Percentiles rank a stretch among this genome's conserved stretches.
These are phyloP conservation scores for Philhelius pedissequus DNA, from an alignment of 2,888 invertebrate genomes.

Conservation along the genomic window DNA sequence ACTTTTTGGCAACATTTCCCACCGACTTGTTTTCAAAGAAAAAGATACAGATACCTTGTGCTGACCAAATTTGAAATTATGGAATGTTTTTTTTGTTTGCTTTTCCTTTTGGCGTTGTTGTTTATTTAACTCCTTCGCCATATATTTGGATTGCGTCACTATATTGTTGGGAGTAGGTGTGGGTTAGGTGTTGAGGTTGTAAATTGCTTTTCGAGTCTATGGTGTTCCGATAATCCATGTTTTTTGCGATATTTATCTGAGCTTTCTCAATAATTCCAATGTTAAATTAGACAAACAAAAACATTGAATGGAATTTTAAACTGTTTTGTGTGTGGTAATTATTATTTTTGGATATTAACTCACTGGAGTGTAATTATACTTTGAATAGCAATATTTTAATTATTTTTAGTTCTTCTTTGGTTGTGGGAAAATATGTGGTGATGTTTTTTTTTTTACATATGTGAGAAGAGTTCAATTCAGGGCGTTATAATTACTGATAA, in stretches of 20 bases:
- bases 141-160: slow-evolving; percentile 55
- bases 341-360: slow-evolving; percentile 1
- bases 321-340: slow-evolving; percentile 23
- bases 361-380: not conserved
- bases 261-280: not conserved
- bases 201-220: slow-evolving; percentile 25
- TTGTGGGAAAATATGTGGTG: not conserved
- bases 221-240: slow-evolving; percentile 8
- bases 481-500: too few species aligned
- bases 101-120: not conserved
- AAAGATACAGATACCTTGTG: slow-evolving; percentile 17
- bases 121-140: slow-evolving; percentile 15
- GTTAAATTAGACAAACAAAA: too few species aligned
- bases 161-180: slow-evolving; percentile 38
- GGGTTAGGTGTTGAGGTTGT: slow-evolving; percentile 25
- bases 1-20: slow-evolving; percentile 50
- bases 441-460: not conserved
- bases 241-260: slow-evolving; percentile 22
- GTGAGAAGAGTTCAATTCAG: not conserved
- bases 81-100: not conserved
- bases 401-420: not conserved
- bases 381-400: not conserved
- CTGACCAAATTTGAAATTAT: slow-evolving; percentile 50
- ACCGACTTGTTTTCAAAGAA: slow-evolving; percentile 18
- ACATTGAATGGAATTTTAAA: slow-evolving; percentile 38